Conservation (phyloP, 2,113 vertebrate genomes). For the Scortum barcoo region DNA sequence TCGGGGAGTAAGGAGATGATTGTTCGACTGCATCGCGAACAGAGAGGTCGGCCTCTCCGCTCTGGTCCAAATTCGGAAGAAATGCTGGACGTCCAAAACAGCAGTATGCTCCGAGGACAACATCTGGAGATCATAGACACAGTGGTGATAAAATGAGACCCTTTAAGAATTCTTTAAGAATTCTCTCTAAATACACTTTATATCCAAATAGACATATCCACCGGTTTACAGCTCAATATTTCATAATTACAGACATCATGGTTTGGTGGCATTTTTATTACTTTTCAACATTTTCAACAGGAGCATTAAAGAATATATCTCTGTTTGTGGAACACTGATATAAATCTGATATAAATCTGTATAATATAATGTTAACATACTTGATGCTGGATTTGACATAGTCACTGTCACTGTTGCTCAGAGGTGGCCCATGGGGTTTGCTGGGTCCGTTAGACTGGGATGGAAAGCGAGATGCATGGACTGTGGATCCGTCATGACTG, state of each 20-base stretch:
- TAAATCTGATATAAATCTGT: not conserved
- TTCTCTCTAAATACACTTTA: not conserved
- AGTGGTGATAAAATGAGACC: not conserved
- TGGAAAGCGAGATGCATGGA: slow-evolving; percentile 91
- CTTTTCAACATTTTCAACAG: not conserved
- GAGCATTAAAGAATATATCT: not conserved
- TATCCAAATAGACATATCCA: too few species aligned
- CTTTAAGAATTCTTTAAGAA: too few species aligned
- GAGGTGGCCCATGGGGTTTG: slow-evolving; percentile 95
- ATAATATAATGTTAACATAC: slow-evolving; percentile 22
- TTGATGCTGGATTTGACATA: slow-evolving; percentile 21
- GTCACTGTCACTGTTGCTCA: slow-evolving; percentile 87
- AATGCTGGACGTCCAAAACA: slow-evolving; percentile 48
- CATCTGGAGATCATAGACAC: slow-evolving; percentile 55
- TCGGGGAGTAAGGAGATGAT: slow-evolving; percentile 87
- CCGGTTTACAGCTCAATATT: not conserved
- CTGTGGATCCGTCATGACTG: slow-evolving; percentile 91
- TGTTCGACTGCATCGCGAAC: slow-evolving; percentile 90
- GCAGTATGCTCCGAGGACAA: slow-evolving; percentile 42
- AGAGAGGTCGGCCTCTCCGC: slow-evolving; percentile 81
- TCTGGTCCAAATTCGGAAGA: slow-evolving; percentile 57
- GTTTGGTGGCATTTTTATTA: not conserved
- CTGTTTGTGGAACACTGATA: not conserved
- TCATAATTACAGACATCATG: not conserved
- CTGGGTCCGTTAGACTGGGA: slow-evolving; percentile 89